Percentiles rank a stretch among this genome's conserved stretches.
phyloP scores from a whole-genome alignment of 1,140 invertebrate species.

The Tyrophagus putrescentiae region DNA sequence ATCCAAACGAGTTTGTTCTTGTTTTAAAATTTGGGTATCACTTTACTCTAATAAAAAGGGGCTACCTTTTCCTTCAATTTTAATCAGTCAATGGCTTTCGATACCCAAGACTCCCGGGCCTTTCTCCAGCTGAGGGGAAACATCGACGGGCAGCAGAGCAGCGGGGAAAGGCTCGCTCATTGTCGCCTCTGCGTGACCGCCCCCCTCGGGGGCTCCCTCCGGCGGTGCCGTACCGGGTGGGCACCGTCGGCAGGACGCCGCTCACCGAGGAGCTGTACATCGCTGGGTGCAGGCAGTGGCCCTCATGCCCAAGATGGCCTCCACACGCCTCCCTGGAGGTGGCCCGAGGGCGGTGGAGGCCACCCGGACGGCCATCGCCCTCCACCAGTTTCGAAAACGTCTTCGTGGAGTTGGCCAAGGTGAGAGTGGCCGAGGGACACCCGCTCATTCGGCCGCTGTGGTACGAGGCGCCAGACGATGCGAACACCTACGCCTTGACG shows the following conservation, averaged over 20 bases:
- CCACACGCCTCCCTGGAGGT: neutral
- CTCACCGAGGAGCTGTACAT: conserved; percentile 77
- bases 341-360: neutral
- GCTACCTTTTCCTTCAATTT: too few species aligned
- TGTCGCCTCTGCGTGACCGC: neutral
- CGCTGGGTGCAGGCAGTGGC: conserved; percentile 78
- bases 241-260: conserved; percentile 34
- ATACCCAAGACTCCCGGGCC: too few species aligned
- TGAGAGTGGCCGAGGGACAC: conserved; percentile 26
- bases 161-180: too few species aligned
- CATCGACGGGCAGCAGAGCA: too few species aligned
- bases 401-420: neutral
- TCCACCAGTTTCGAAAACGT: too few species aligned
- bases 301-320: conserved; percentile 50
- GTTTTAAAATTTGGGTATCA: too few species aligned
- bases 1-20: too few species aligned
- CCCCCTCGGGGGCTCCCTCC: neutral
- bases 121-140: too few species aligned
- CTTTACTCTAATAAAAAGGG: too few species aligned
- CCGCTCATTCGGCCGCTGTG: conserved; percentile 34
- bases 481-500: conserved; percentile 30
- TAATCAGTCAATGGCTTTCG: too few species aligned
- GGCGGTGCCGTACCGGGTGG: conserved; percentile 9
- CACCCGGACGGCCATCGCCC: too few species aligned
- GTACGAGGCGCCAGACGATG: conserved; percentile 35